Percentiles rank a stretch among this genome's conserved stretches.
These are phyloP conservation scores for Poeciliopsis presidionis DNA, from an alignment of 2,797 vertebrate genomes.

Conservation along the genomic window DNA sequence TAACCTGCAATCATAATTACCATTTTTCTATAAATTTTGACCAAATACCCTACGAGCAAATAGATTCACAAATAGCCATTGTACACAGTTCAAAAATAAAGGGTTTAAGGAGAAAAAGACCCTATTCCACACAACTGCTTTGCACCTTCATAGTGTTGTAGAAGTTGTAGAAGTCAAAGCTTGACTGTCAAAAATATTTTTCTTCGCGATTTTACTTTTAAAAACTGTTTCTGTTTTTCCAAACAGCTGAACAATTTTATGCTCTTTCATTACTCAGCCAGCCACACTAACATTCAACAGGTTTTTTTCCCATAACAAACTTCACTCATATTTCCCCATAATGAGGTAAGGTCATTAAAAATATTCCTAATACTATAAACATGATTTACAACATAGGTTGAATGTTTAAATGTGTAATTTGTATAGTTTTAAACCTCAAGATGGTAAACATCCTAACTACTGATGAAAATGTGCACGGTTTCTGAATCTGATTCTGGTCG, in stretches of 20 bases:
- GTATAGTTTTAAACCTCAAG: slow-evolving; percentile 35
- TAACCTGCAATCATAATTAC: not conserved
- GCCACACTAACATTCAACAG: slow-evolving; percentile 4
- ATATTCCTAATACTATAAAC: slow-evolving; percentile 34
- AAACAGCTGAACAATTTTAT: not conserved
- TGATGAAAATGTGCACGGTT: slow-evolving; percentile 48
- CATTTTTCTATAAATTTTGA: not conserved
- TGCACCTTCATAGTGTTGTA: not conserved
- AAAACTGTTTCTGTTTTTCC: not conserved
- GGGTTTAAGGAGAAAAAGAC: not conserved
- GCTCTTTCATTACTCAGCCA: slow-evolving; percentile 13
- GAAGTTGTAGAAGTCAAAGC: not conserved
- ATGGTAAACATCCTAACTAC: slow-evolving; percentile 52
- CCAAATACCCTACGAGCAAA: not conserved
- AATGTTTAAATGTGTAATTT: slow-evolving; percentile 29
- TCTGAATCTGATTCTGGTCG: slow-evolving; percentile 35
- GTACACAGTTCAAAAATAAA: not conserved
- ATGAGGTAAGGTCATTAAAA: slow-evolving; percentile 29
- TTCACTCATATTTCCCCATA: slow-evolving; percentile 10
- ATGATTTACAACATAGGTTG: slow-evolving; percentile 48
- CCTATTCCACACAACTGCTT: not conserved
- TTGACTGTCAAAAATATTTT: not conserved
- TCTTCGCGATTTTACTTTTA: not conserved
- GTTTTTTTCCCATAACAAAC: slow-evolving; percentile 17
- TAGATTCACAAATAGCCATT: not conserved